phyloP scores from a whole-genome alignment of 92 coral and sea anemone species.

The Siderastrea radians region DNA sequence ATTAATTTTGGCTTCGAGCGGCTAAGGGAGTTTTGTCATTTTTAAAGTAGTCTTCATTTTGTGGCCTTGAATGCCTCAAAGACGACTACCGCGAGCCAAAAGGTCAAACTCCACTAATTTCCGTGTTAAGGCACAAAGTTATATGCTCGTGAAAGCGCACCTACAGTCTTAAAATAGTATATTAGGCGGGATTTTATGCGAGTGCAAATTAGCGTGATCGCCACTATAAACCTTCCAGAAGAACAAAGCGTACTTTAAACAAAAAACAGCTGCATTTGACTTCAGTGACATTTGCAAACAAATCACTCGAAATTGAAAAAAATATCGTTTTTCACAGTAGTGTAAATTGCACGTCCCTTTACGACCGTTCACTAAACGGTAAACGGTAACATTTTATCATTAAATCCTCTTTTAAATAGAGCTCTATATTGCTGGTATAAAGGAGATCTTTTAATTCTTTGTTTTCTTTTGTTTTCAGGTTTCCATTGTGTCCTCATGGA shows the following conservation, averaged over 20 bases:
- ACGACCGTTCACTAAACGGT: background rate
- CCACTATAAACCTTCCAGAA: constrained; percentile 3
- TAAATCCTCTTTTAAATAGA: background rate
- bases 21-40: background rate
- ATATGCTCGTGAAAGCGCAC: background rate
- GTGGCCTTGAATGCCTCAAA: background rate
- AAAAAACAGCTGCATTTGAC: constrained; percentile 29
- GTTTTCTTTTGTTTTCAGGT: constrained; percentile 4
- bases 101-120: background rate
- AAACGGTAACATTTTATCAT: background rate
- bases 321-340: background rate
- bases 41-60: background rate
- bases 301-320: background rate
- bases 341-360: background rate
- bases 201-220: constrained; percentile 5
- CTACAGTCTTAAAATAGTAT: background rate
- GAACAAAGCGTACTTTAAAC: constrained; percentile 4
- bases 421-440: too few species aligned
- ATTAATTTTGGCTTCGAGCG: background rate
- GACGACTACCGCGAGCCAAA: background rate
- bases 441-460: background rate
- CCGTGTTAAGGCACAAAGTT: background rate
- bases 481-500: background rate
- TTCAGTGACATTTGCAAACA: constrained; percentile 25
- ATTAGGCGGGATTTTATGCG: background rate